These are phyloP conservation scores for Gobiocypris rarus DNA, from an alignment of 2,113 vertebrate genomes.

Conservation along the genomic window DNA sequence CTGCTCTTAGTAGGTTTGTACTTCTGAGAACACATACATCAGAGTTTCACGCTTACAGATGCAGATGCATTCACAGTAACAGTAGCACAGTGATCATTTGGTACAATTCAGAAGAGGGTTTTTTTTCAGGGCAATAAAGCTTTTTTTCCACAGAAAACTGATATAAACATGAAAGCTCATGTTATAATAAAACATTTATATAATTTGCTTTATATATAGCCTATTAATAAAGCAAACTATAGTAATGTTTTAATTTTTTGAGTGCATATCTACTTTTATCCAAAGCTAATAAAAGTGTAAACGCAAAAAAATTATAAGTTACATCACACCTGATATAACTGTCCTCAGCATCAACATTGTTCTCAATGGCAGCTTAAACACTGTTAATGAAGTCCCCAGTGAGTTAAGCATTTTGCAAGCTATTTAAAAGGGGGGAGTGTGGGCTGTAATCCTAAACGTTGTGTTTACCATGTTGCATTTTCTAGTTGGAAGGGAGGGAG, in stretches of 20 bases:
- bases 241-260: too few species aligned
- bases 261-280: too few species aligned
- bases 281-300: not conserved
- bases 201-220: too few species aligned
- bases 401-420: conserved; percentile 2
- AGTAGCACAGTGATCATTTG: not conserved
- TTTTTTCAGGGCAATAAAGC: too few species aligned
- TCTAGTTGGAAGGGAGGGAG: conserved; percentile 1
- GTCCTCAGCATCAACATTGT: not conserved
- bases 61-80: not conserved
- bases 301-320: not conserved
- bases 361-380: not conserved
- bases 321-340: not conserved
- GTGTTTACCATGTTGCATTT: conserved; percentile 10
- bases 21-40: not conserved
- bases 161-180: too few species aligned
- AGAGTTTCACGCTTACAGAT: not conserved
- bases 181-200: too few species aligned
- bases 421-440: not conserved
- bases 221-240: too few species aligned
- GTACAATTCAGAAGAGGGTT: not conserved
- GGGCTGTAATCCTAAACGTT: not conserved
- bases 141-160: too few species aligned
- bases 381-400: conserved; percentile 48
- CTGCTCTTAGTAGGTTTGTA: not conserved